A percentile compares a stretch with the other conserved stretches of the same genome.
Evolutionary conservation across 1,140 invertebrate genomes (phyloP).

Genomic region (Trichonephila clavata): DNA sequence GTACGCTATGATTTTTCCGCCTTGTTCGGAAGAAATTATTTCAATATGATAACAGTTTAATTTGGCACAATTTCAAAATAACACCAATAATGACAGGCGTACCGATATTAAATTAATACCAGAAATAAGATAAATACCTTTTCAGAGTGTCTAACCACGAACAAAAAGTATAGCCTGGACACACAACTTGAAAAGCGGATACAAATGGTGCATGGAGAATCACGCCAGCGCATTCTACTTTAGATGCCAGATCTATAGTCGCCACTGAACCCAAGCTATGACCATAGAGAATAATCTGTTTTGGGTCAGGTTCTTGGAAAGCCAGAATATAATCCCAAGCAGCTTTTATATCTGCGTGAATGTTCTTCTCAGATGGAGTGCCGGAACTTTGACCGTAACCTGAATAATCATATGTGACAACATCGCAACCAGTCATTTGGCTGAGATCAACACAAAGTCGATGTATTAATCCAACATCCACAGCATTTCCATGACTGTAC

Average conservation of each 20-base stretch:
- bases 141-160: constrained; percentile 2
- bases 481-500: constrained; percentile 98
- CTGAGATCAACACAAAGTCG: constrained; percentile 82
- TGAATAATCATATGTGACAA: constrained; percentile 99
- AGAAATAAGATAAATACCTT: background rate
- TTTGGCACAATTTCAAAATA: no score
- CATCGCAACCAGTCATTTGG: constrained; percentile 90
- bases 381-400: constrained; percentile 96
- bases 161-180: constrained; percentile 77
- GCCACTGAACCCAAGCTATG: constrained; percentile 98
- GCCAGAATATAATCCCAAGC: constrained; percentile 95
- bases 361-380: constrained; percentile 98
- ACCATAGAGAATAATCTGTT: constrained; percentile 99
- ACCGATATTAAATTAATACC: no score
- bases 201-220: constrained; percentile 98
- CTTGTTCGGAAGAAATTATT: no score
- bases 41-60: no score
- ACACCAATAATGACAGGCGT: no score
- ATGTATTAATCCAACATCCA: constrained; percentile 84
- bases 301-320: constrained; percentile 94
- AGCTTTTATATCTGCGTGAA: constrained; percentile 99
- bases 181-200: constrained; percentile 87
- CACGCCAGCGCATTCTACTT: constrained; percentile 94
- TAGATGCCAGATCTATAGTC: constrained; percentile 95
- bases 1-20: no score